phyloP scores from a whole-genome alignment of 1,140 invertebrate species.

The Leptonema lineaticorne region DNA sequence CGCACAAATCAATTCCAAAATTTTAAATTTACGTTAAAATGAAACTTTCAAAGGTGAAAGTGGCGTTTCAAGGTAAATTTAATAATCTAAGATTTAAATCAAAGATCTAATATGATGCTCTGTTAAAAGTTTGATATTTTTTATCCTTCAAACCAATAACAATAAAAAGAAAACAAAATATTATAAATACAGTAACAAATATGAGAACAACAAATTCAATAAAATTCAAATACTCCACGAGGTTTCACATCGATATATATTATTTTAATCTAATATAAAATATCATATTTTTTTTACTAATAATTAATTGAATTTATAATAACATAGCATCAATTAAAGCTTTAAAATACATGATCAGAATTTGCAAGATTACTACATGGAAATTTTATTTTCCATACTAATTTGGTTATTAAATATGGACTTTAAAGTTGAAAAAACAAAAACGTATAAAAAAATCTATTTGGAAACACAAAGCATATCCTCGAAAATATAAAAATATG shows the following conservation, averaged over 20 bases:
- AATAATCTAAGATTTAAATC: too few species aligned
- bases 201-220: constrained; percentile 8
- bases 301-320: background rate
- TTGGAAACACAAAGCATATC: constrained; percentile 22
- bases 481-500: constrained; percentile 1
- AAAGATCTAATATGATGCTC: background rate
- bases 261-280: background rate
- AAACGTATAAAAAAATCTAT: background rate
- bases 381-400: too few species aligned
- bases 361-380: too few species aligned
- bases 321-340: constrained; percentile 20
- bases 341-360: too few species aligned
- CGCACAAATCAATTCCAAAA: background rate
- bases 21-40: background rate
- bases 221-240: background rate
- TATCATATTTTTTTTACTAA: background rate
- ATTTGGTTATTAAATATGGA: too few species aligned
- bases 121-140: constrained; percentile 1
- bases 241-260: too few species aligned
- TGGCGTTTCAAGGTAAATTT: background rate
- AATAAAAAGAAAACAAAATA: constrained; percentile 10
- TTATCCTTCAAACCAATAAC: background rate
- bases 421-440: too few species aligned
- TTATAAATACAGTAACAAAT: constrained; percentile 11
- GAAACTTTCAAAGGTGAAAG: background rate